Evolutionary conservation across 2,888 invertebrate genomes (phyloP).

Genomic region (Drosophila histrio): DNA sequence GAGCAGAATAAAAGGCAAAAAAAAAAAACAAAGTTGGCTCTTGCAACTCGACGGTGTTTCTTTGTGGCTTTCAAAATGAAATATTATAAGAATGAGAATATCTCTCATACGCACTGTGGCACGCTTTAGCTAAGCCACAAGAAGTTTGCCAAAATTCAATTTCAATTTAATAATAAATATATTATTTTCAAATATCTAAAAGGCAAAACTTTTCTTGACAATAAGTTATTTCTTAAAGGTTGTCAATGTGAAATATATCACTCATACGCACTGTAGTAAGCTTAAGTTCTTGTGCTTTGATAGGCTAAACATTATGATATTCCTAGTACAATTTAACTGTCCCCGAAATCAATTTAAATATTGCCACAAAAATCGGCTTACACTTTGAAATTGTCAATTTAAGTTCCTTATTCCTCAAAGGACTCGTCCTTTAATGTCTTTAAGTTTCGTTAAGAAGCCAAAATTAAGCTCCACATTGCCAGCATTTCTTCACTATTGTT

Average conservation of each 20-base stretch:
- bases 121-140: not conserved
- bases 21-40: constrained; percentile 27
- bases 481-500: constrained; percentile 4
- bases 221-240: not conserved
- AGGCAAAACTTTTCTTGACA: not conserved
- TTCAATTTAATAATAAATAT: not conserved
- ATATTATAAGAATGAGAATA: not conserved
- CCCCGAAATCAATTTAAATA: not conserved
- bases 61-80: constrained; percentile 7
- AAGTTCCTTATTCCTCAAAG: not conserved
- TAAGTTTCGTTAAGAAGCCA: not conserved
- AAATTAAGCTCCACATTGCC: not conserved
- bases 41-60: not conserved
- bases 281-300: too few relatives aligned
- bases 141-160: not conserved
- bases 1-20: constrained; percentile 24
- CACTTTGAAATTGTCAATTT: too few relatives aligned
- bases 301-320: too few relatives aligned
- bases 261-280: not conserved
- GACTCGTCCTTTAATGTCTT: not conserved
- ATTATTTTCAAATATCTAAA: not conserved
- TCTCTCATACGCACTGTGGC: constrained; percentile 24
- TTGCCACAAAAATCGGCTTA: not conserved
- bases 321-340: too few relatives aligned
- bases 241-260: not conserved